phyloP scores from a whole-genome alignment of 2,113 vertebrate species.

The Archocentrus centrarchus region DNA sequence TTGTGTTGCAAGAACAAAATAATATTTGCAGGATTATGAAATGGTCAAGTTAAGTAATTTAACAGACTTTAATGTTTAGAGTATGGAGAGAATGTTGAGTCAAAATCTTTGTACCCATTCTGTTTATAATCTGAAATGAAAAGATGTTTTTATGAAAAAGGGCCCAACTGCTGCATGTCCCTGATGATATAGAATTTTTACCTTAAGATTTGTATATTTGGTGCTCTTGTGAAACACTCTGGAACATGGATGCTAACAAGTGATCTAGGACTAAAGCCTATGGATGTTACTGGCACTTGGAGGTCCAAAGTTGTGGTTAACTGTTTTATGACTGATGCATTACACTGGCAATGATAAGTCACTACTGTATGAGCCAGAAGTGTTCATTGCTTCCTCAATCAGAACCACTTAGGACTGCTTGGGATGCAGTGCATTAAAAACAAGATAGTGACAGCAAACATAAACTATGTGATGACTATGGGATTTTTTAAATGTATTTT shows the following conservation, averaged over 20 bases:
- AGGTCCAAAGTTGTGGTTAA: neutral
- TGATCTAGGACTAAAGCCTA: neutral
- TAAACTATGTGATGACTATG: no score
- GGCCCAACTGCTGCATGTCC: neutral
- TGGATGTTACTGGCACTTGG: neutral
- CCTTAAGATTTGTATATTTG: neutral
- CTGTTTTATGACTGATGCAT: neutral
- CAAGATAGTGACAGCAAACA: neutral
- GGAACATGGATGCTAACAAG: neutral
- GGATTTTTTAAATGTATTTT: no score
- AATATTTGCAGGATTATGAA: constrained; percentile 12
- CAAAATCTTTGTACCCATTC: neutral
- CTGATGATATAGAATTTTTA: neutral
- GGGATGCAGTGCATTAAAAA: neutral
- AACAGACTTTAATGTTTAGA: constrained; percentile 2
- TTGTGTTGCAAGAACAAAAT: constrained; percentile 5
- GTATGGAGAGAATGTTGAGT: neutral
- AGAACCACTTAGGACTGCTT: neutral
- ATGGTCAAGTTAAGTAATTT: constrained; percentile 1
- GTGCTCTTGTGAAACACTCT: neutral
- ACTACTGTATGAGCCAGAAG: neutral
- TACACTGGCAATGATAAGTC: neutral
- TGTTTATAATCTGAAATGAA: neutral
- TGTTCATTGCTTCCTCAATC: neutral
- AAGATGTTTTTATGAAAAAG: neutral